A percentile compares a stretch with the other conserved stretches of the same genome.
Conservation (phyloP, 2,888 invertebrate genomes). For the Nemotelus nigrinus region DNA sequence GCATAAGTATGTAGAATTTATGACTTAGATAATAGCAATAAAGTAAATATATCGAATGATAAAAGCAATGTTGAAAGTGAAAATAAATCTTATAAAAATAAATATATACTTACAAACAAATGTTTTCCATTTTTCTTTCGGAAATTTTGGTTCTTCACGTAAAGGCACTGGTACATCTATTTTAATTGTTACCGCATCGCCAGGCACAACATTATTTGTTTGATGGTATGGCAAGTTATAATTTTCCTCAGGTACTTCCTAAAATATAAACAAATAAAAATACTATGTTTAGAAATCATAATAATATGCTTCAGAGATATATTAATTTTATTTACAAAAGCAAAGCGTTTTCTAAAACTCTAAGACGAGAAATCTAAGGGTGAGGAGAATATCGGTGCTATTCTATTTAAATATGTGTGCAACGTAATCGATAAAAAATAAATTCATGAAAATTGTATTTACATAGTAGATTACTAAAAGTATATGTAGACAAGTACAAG, state of each 20-base stretch:
- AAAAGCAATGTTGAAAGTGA: too few relatives aligned
- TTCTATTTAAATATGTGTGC: too few relatives aligned
- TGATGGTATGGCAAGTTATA: slow-evolving; percentile 56
- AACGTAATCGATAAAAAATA: too few relatives aligned
- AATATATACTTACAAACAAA: slow-evolving; percentile 62
- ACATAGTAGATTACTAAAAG: too few relatives aligned
- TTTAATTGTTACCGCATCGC: slow-evolving; percentile 67
- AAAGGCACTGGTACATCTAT: slow-evolving; percentile 74
- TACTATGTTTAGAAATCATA: background rate
- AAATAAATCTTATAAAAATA: too few relatives aligned
- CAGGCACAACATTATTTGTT: slow-evolving; percentile 53
- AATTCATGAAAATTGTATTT: too few relatives aligned
- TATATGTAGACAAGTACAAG: too few relatives aligned
- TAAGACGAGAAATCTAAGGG: background rate
- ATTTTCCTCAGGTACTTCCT: slow-evolving; percentile 58
- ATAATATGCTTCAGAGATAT: background rate
- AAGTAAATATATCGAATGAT: too few relatives aligned
- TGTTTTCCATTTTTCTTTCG: slow-evolving; percentile 87
- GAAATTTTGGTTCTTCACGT: slow-evolving; percentile 80
- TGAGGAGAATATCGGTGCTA: background rate
- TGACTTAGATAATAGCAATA: too few relatives aligned
- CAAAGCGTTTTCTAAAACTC: background rate
- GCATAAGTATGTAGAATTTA: too few relatives aligned
- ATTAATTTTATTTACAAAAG: background rate
- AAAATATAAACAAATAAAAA: slow-evolving; percentile 44